Base-by-base conservation (phyloP, 2,888 invertebrate genomes). In the Pristionchus entomophagus region DNA sequence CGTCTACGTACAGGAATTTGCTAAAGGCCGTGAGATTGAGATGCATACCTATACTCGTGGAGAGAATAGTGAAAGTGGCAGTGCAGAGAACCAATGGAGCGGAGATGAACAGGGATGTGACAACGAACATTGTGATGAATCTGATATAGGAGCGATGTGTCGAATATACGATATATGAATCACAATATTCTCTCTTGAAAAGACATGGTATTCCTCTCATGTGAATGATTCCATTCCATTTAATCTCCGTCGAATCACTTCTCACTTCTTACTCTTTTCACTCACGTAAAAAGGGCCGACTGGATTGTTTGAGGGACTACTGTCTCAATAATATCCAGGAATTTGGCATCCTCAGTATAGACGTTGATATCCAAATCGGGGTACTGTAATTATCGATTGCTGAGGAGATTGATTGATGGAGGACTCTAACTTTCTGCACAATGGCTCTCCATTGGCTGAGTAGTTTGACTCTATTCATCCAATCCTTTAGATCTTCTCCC, bases 261-360 rank as follows among this genome's bases (percentile, higher is more conserved):
- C 19, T 6, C 19, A 14, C 45, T 14, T 45, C 45, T 45, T 14
- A 10, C n/a, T n/a, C 1, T 19, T n/a, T n/a, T n/a, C n/a, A n/a
- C 83, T 45, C 35, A 84, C 73, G 85, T 85, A 4, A 85, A 41
- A 22, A 77, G 8, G 10, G 85, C 85, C n/a, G 85, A 85, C n/a
- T 85, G 85, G 0, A 32, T 29, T 32, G 85, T n/a, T 29, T 85
- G 85, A 22, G 85, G 85, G 29, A 77, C 49, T 77, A 85, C 80
- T 6, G 90, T 89, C 38, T 88, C 89, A 45, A 93, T 93, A 29
- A 93, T 85, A 83, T 93, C 93, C 82, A 93, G 85, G 85, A 93
- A 93, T 81, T 92, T 92, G 4, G 92, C 91, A 81, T 93, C 92
- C 53, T 92, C 92, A 86, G 92, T 91, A 86, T 90, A 93, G 29